Base-by-base conservation (phyloP, 2,888 invertebrate genomes). In the Lithodes maja region DNA sequence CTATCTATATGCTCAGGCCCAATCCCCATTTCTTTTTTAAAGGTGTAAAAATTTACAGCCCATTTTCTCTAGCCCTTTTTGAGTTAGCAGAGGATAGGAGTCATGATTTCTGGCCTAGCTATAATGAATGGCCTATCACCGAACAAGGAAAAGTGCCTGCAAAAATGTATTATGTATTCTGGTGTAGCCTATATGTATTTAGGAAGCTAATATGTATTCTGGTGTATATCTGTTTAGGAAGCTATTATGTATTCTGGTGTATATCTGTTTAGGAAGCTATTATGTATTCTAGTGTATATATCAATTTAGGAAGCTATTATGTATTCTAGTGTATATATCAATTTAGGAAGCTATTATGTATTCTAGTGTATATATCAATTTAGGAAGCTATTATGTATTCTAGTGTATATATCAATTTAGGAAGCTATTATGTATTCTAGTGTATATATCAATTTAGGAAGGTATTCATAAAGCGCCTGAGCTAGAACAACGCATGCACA, bases 401-500 rank as follows among this genome's bases (percentile, higher is more conserved):
- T 33, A 0, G 33, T 33, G 33, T 33, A 33, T 33, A 33, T 33
- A n/a, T n/a, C n/a, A 71, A 83, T 7, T n/a, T n/a, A 83, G 1
- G 71, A 2, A 52, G 2, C 61, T 52, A 71, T 52, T 52, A 52
- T n/a, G 71, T 15, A 83, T 15, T 52, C 15, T 12, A 7, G 15
- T 2, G 52, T 61, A 69, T 82, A 69, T 82, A 69, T 82, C 3
- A 5, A 82, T 82, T 3, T 12, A 50, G 33, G 17, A 53, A 69
- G 55, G 15, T 69, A 82, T 52, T 3, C 53, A 78, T 78, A 50
- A 52, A 78, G 50, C 50, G 50, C 50, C 50, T 49, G 9, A 12
- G 50, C 12, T 49, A 52, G 50, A 52, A 52, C 52, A 52, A 52
- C 53, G 78, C 53, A 52, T 78, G 78, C 53, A 85, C 77, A 85